Evolutionary conservation across 2,113 vertebrate species (phyloP).

Genomic region (Bos javanicus): DNA sequence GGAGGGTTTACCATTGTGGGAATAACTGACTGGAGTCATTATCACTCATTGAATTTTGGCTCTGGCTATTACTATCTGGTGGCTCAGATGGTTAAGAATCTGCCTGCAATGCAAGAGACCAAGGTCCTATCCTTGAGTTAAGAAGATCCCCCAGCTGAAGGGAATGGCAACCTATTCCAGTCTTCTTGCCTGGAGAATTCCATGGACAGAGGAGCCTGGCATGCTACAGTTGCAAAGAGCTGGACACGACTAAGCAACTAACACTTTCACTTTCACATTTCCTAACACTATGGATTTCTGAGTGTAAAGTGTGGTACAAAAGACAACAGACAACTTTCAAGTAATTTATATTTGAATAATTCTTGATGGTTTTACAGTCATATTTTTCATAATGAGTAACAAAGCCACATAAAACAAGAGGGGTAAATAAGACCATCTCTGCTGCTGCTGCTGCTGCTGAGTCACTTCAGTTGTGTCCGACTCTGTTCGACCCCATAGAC

Average conservation of each 20-base stretch:
- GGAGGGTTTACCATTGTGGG: background rate
- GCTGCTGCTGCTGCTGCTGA: too few relatives aligned
- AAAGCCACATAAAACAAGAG: background rate
- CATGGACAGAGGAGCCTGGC: background rate
- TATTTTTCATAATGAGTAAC: background rate
- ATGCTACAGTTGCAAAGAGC: background rate
- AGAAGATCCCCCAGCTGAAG: background rate
- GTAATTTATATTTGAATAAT: background rate
- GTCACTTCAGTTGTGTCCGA: too few relatives aligned
- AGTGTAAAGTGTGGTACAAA: background rate
- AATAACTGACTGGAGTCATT: background rate
- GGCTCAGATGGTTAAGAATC: background rate
- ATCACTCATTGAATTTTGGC: background rate
- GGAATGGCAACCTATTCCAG: background rate
- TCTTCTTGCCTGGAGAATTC: background rate
- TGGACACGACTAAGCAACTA: background rate
- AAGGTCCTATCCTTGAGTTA: background rate
- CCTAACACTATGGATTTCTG: background rate
- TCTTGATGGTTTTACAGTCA: background rate
- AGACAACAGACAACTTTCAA: background rate
- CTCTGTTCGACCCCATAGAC: too few relatives aligned
- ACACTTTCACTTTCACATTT: background rate
- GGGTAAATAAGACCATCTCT: background rate
- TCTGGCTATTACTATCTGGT: background rate
- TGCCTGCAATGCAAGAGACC: background rate